Conservation (phyloP, 2,113 vertebrate species). For the Probosciger aterrimus region DNA sequence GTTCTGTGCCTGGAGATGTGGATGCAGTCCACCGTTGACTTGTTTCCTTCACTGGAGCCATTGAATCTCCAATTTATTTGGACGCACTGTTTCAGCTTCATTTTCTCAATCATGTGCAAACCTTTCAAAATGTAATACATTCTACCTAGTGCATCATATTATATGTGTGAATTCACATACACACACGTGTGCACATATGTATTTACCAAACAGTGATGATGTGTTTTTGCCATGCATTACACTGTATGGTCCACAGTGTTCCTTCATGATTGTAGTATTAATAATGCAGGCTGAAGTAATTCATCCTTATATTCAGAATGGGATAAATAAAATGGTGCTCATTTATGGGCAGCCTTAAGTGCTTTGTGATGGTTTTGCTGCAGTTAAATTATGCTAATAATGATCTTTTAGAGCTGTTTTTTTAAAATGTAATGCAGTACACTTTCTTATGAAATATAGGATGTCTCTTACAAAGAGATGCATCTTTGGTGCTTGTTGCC, state of each 20-base stretch:
- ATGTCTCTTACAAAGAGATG: background rate
- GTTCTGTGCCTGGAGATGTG: background rate
- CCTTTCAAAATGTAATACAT: background rate
- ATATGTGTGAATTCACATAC: background rate
- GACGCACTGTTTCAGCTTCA: background rate
- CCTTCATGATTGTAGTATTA: background rate
- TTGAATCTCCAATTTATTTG: background rate
- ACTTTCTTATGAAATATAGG: background rate
- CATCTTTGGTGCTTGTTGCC: background rate
- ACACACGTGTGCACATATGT: fast-evolving
- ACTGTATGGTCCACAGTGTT: background rate
- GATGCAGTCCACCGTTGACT: background rate
- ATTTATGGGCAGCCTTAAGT: background rate
- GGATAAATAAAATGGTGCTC: background rate
- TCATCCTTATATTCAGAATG: background rate
- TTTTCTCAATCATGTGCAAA: background rate
- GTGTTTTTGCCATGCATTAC: background rate
- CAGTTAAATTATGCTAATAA: background rate
- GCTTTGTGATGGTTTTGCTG: background rate
- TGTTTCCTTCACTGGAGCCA: background rate
- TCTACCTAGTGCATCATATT: background rate
- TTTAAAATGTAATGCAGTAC: background rate
- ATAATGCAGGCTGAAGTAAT: background rate
- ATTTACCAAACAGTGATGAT: background rate
- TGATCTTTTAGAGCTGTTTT: background rate